Conservation (phyloP, 2,797 vertebrate species). For the Chaetodon trifasciatus region DNA sequence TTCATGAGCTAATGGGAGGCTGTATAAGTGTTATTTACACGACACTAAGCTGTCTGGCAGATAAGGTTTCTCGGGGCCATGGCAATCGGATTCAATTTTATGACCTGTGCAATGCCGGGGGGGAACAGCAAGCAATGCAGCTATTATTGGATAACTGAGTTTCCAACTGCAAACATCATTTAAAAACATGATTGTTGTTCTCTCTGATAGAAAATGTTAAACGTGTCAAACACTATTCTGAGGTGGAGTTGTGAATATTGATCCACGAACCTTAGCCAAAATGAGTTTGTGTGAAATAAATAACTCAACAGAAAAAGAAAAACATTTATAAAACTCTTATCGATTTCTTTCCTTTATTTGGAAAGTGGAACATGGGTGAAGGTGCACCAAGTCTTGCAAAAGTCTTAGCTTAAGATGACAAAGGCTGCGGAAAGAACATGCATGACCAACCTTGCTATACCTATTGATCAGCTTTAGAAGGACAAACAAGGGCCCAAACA, state of each 20-base stretch:
- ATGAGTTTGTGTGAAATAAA: slow-evolving; percentile 63
- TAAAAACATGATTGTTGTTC: slow-evolving; percentile 66
- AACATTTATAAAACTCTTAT: slow-evolving; percentile 61
- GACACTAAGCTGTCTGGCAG: slow-evolving; percentile 80
- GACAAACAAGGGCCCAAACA: slow-evolving; percentile 74
- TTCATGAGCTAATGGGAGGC: slow-evolving; percentile 83
- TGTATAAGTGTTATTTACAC: slow-evolving; percentile 82
- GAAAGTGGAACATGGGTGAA: slow-evolving; percentile 47
- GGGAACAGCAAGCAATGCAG: slow-evolving; percentile 47
- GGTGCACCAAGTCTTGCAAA: slow-evolving; percentile 40
- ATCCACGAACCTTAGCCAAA: slow-evolving; percentile 51
- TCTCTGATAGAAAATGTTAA: slow-evolving; percentile 60
- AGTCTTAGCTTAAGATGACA: slow-evolving; percentile 57
- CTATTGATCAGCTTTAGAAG: slow-evolving; percentile 74
- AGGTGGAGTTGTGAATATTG: slow-evolving; percentile 61
- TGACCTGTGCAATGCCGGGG: slow-evolving; percentile 68
- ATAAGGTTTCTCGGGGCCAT: slow-evolving; percentile 76
- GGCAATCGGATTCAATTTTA: slow-evolving; percentile 73
- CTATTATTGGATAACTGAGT: slow-evolving; percentile 59
- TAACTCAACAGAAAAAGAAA: slow-evolving; percentile 54
- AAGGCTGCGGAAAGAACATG: slow-evolving; percentile 41
- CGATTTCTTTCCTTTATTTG: slow-evolving; percentile 65
- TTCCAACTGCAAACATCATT: slow-evolving; percentile 66
- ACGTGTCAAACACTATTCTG: slow-evolving; percentile 60
- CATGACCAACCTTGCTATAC: slow-evolving; percentile 63